Evolutionary conservation across 1,140 invertebrate species (phyloP), one percentile per base, ranked within the genome.

Genomic region (Theocolax elegans): DNA sequence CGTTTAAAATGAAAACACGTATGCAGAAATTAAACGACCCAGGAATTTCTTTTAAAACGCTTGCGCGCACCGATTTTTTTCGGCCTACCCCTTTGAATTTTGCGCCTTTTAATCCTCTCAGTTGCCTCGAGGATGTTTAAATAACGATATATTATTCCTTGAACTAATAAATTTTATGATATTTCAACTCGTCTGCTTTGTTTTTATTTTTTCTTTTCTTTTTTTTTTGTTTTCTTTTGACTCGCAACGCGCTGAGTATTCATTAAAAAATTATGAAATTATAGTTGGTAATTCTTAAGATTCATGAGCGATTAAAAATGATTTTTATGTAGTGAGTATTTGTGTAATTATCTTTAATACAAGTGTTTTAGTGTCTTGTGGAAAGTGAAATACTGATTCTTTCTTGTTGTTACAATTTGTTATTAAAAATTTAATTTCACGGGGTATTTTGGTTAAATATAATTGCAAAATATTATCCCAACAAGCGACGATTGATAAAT

Each of bases 1-100:
- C 23, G 29, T 19, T 49, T 49, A 63, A 49, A 31, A 15, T 2
- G 42, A 46, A 60, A 29, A 38, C 6, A 40, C 19, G 15, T 17
- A 13, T 23, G 31, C 38, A 25, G 8, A 65, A 44, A 53, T 65
- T 65, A 65, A 53, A 65, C 23, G 48, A 53, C 9, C 17, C 35
- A 12, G 31, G 54, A 31, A 40, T 58, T 58, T 31, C 19, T 21
- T 13, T 2, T 35, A 9, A 31, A n/a, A n/a, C n/a, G n/a, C n/a
- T n/a, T n/a, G n/a, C n/a, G n/a, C n/a, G 31, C n/a, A 31, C 15
- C 29, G 62, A 64, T 64, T 64, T 63, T n/a, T n/a, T 64, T 64
- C 48, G 62, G 62, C 60, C 44, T 40, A 35, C n/a, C n/a, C 35
- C 44, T 63, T 49, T 63, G 27, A 54, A 21, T 56, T 23, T 38